Evolutionary conservation across 2,113 vertebrate species (phyloP).

Genomic region (Pimephales promelas): DNA sequence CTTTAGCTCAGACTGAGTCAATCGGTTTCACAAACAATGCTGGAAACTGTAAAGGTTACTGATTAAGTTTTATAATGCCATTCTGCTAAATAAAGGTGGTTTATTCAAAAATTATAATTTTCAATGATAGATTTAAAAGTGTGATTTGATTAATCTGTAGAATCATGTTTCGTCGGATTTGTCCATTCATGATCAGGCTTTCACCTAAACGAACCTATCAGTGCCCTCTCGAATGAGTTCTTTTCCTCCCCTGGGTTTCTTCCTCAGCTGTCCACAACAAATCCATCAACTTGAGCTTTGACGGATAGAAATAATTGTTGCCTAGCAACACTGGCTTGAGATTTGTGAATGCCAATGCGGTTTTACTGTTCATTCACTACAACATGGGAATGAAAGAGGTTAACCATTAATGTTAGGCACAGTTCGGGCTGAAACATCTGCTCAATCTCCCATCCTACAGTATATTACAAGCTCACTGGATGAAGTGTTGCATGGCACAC

Average conservation of each 20-base stretch:
- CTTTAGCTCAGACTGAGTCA: neutral
- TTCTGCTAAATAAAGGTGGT: neutral
- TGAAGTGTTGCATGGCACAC: neutral
- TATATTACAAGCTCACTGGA: constrained; percentile 8
- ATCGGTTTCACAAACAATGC: neutral
- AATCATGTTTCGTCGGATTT: neutral
- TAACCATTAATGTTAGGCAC: constrained; percentile 50
- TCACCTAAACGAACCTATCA: neutral
- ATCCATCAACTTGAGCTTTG: constrained; percentile 24
- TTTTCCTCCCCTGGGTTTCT: constrained; percentile 1
- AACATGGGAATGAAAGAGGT: constrained; percentile 32
- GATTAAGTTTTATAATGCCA: neutral
- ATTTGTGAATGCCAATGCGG: constrained; percentile 37
- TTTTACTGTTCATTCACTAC: constrained; percentile 39
- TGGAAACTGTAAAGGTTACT: neutral
- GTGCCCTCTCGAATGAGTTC: neutral
- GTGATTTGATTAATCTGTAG: constrained; percentile 18
- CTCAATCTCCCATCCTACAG: constrained; percentile 34
- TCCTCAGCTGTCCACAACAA: constrained; percentile 19
- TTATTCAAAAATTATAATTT: neutral
- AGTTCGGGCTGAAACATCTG: constrained; percentile 44
- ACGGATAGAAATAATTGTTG: constrained; percentile 45
- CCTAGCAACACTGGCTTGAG: constrained; percentile 42
- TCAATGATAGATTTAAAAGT: neutral
- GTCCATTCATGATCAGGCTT: neutral